phyloP scores from a whole-genome alignment of 2,797 vertebrate genomes.

The Sciurus vulgaris region DNA sequence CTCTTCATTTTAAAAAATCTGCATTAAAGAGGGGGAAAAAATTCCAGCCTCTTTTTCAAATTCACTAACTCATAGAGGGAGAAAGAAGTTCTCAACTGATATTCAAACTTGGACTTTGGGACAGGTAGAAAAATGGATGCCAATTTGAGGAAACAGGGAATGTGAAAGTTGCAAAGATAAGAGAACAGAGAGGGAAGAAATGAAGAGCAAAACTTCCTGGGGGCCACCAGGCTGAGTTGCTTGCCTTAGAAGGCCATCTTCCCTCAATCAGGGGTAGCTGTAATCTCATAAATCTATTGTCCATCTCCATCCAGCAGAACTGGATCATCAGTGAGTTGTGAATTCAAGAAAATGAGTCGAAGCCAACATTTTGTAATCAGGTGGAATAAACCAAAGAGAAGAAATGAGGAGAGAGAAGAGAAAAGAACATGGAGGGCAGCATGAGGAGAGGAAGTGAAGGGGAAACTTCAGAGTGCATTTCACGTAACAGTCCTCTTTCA shows the following conservation, averaged over 20 bases:
- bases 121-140: not conserved
- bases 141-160: not conserved
- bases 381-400: not conserved
- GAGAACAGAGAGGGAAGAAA: not conserved
- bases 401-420: not conserved
- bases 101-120: no score
- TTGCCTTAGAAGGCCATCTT: no score
- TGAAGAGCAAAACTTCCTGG: accelerated
- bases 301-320: not conserved
- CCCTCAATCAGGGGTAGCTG: no score
- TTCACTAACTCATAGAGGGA: not conserved
- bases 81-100: not conserved
- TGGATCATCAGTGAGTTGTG: no score
- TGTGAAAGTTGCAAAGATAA: not conserved
- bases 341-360: not conserved
- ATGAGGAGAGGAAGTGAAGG: accelerated
- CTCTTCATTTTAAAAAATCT: not conserved
- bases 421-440: not conserved
- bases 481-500: not conserved
- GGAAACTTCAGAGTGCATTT: not conserved
- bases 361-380: not conserved
- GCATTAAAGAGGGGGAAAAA: not conserved
- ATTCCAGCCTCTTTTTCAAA: not conserved
- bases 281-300: not conserved
- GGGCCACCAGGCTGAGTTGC: not conserved